Conservation (phyloP, 2,113 vertebrate species). For the Chionomys nivalis region DNA sequence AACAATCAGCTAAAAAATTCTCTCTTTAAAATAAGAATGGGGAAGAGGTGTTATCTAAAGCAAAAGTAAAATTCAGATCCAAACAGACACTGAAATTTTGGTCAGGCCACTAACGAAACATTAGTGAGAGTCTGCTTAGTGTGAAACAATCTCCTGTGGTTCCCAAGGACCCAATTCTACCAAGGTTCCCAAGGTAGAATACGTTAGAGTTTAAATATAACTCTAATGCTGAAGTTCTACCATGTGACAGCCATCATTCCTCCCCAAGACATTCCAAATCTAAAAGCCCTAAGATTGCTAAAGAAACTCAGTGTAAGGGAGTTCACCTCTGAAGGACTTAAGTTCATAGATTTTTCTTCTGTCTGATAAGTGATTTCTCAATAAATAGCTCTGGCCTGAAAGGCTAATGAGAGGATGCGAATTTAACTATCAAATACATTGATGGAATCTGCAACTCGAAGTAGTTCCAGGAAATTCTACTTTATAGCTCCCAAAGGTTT, state of each 20-base stretch:
- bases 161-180: slow-evolving; percentile 78
- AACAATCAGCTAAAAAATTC: slow-evolving; percentile 65
- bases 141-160: slow-evolving; percentile 78
- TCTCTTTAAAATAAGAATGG: not conserved
- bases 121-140: slow-evolving; percentile 81
- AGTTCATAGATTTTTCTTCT: not conserved
- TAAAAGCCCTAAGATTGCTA: slow-evolving; percentile 63
- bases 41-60: slow-evolving; percentile 71
- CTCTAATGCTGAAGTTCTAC: slow-evolving; percentile 78
- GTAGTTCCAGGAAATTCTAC: not conserved
- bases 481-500: not conserved
- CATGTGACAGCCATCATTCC: slow-evolving; percentile 58
- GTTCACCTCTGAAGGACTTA: slow-evolving; percentile 46
- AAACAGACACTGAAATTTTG: slow-evolving; percentile 82
- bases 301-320: slow-evolving; percentile 40
- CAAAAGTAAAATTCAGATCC: slow-evolving; percentile 79
- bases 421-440: slow-evolving; percentile 9
- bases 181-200: too few relatives aligned
- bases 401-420: not conserved
- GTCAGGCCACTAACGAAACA: slow-evolving; percentile 81
- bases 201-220: slow-evolving; percentile 76
- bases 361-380: not conserved
- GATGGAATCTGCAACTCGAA: not conserved
- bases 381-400: not conserved
- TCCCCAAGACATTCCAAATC: slow-evolving; percentile 59